These are phyloP conservation scores for Drosophila suzukii DNA, from an alignment of 1,140 invertebrate genomes.

Conservation along the genomic window DNA sequence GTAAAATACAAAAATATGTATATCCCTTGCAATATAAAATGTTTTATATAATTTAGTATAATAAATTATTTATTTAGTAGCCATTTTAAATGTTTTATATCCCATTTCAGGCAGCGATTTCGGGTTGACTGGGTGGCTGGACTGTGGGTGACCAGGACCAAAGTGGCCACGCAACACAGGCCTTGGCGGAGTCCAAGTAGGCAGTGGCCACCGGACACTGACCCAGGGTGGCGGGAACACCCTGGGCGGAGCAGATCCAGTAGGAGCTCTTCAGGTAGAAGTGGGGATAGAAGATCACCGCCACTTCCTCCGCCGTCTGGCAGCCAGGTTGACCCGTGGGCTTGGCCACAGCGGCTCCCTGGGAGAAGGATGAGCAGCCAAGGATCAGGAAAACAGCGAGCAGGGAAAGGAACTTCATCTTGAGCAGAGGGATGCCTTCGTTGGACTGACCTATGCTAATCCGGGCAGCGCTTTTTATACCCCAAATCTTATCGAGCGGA, in stretches of 20 bases:
- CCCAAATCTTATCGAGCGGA: constrained; percentile 64
- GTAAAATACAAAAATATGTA: no score
- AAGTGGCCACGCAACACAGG: constrained; percentile 50
- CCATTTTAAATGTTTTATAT: not conserved
- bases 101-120: constrained; percentile 1
- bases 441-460: constrained; percentile 66
- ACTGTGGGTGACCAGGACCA: constrained; percentile 66
- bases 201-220: constrained; percentile 20
- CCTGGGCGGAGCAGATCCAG: constrained; percentile 52
- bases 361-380: constrained; percentile 9
- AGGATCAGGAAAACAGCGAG: constrained; percentile 39
- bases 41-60: not conserved
- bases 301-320: constrained; percentile 60
- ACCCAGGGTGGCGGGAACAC: constrained; percentile 39
- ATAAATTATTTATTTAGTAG: constrained; percentile 4
- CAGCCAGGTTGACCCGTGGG: constrained; percentile 70
- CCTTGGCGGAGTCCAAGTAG: constrained; percentile 44
- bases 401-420: constrained; percentile 50
- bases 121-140: constrained; percentile 58
- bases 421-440: constrained; percentile 7
- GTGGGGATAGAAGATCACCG: constrained; percentile 40
- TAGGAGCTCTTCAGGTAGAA: constrained; percentile 57
- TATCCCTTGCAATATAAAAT: no score
- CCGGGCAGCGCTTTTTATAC: constrained; percentile 50
- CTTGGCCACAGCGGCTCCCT: constrained; percentile 31